These are phyloP conservation scores for Mizuhopecten yessoensis DNA, from an alignment of 1,140 invertebrate genomes.

Conservation along the genomic window DNA sequence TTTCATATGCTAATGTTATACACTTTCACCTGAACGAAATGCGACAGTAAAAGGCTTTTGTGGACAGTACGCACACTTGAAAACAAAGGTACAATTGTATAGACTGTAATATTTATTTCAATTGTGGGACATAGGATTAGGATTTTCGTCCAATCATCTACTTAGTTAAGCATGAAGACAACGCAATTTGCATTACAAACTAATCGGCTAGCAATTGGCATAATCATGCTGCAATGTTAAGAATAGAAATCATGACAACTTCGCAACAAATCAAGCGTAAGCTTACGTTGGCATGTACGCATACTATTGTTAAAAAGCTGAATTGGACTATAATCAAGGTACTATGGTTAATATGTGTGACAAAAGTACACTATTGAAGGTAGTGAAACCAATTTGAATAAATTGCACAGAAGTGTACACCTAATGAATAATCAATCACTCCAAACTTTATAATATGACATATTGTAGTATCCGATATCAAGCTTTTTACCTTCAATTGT, in stretches of 20 bases:
- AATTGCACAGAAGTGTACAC: too few relatives aligned
- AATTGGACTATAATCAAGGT: too few relatives aligned
- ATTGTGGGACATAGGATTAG: neutral
- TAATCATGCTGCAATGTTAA: neutral
- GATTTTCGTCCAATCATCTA: neutral
- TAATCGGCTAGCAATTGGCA: conserved; percentile 19
- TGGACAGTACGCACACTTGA: neutral
- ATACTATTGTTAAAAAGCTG: neutral
- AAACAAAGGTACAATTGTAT: neutral
- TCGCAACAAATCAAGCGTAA: neutral
- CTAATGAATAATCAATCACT: too few relatives aligned
- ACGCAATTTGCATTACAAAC: neutral
- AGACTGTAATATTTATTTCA: neutral
- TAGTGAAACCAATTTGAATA: too few relatives aligned
- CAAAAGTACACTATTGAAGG: too few relatives aligned
- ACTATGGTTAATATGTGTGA: too few relatives aligned
- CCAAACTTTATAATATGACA: too few relatives aligned
- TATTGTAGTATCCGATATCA: too few relatives aligned
- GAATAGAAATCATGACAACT: neutral
- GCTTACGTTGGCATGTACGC: neutral
- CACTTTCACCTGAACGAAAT: neutral
- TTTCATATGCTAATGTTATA: neutral
- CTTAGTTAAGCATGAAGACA: neutral
- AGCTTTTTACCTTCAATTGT: too few relatives aligned
- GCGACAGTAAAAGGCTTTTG: neutral